Percentiles rank a stretch among this genome's conserved stretches.
Conservation (phyloP, 2,113 vertebrate genomes). For the Athene noctua region DNA sequence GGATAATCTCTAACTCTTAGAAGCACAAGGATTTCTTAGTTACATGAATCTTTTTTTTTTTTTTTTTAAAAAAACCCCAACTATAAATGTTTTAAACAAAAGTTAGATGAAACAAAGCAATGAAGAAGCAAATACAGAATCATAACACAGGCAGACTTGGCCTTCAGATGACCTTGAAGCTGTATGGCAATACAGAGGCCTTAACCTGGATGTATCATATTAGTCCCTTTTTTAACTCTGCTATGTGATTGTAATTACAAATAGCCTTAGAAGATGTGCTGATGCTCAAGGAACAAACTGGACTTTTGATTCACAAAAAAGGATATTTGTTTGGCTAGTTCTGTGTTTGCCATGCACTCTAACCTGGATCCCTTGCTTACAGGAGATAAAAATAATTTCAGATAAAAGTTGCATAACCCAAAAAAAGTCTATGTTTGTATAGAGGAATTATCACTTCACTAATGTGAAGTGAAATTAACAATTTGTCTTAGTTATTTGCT, state of each 20-base stretch:
- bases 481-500: neutral
- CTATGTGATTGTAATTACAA: neutral
- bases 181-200: neutral
- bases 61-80: neutral
- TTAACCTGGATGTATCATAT: neutral
- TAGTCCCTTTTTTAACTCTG: neutral
- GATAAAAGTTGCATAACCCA: neutral
- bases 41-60: neutral
- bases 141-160: neutral
- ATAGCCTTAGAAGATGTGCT: neutral
- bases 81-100: neutral
- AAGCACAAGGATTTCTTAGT: neutral
- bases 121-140: neutral
- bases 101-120: neutral
- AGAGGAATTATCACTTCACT: constrained; percentile 9
- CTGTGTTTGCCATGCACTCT: neutral
- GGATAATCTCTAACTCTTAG: neutral
- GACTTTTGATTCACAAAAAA: neutral
- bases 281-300: neutral
- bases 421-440: neutral
- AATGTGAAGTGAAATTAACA: neutral
- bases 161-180: neutral
- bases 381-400: constrained; percentile 12
- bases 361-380: neutral
- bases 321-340: constrained; percentile 28